Conservation (phyloP, 2,113 vertebrate genomes). For the Archilochus colubris region DNA sequence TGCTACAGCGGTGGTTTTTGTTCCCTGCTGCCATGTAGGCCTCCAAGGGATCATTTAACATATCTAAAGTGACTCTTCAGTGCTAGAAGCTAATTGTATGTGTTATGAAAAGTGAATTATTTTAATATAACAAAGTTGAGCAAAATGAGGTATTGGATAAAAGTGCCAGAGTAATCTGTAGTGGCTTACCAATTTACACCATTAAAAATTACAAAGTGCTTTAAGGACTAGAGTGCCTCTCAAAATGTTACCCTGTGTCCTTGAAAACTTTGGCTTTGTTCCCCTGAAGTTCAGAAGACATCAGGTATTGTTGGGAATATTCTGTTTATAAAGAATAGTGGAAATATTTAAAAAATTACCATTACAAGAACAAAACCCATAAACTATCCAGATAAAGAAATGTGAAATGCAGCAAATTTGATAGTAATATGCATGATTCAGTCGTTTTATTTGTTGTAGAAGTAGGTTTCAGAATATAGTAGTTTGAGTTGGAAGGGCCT, state of each 20-base stretch:
- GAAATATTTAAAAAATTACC: neutral
- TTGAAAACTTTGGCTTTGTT: neutral
- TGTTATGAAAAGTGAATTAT: neutral
- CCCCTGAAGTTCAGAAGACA: neutral
- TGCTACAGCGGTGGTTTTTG: neutral
- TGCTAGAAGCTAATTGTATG: neutral
- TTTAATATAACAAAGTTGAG: neutral
- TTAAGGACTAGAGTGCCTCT: neutral
- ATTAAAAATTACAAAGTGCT: neutral
- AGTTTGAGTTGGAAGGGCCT: too few species aligned
- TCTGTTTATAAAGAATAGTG: neutral
- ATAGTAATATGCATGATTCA: accelerated
- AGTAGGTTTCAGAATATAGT: neutral
- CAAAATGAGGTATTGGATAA: neutral
- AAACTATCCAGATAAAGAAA: neutral
- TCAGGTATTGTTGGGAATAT: neutral
- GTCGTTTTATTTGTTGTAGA: neutral
- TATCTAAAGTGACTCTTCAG: neutral
- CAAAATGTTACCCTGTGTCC: neutral
- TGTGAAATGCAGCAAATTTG: neutral
- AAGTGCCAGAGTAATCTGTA: neutral
- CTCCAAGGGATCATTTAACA: neutral
- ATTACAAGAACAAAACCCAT: neutral
- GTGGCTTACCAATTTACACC: neutral
- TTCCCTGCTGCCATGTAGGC: neutral